Percentiles rank a stretch among this genome's conserved stretches.
Evolutionary conservation across 1,140 invertebrate genomes (phyloP).

Genomic region (Bombus fervidus): DNA sequence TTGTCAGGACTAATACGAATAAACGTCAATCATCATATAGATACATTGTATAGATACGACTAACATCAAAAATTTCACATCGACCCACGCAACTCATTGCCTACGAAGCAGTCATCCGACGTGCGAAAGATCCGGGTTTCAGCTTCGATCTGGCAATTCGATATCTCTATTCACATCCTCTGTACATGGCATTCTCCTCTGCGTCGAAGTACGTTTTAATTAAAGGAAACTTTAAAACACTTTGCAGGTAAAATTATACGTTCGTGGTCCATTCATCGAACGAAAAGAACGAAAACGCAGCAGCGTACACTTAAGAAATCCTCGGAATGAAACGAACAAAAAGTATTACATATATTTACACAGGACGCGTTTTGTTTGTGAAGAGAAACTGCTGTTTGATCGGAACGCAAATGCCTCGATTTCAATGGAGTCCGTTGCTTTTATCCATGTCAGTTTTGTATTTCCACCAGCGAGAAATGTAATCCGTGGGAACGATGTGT

Average conservation of each 20-base stretch:
- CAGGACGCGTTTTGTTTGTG: background rate
- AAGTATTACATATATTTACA: background rate
- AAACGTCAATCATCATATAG: background rate
- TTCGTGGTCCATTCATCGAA: background rate
- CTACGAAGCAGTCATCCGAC: background rate
- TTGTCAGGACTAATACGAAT: background rate
- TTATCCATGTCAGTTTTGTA: constrained; percentile 18
- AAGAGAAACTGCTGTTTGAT: background rate
- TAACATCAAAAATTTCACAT: background rate
- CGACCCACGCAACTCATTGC: background rate
- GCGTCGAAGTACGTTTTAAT: background rate
- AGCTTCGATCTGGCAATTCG: background rate
- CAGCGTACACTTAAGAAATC: background rate
- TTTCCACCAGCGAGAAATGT: constrained; percentile 11
- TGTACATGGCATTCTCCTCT: background rate
- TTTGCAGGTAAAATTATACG: background rate
- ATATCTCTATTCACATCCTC: background rate
- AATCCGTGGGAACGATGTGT: constrained; percentile 14
- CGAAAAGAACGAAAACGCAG: background rate
- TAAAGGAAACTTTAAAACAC: background rate
- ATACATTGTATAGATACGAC: background rate
- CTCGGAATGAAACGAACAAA: background rate
- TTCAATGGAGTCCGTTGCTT: background rate
- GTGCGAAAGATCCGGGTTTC: background rate
- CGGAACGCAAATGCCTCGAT: background rate